phyloP scores from a whole-genome alignment of 2,797 vertebrate species.

The Phataginus tricuspis region DNA sequence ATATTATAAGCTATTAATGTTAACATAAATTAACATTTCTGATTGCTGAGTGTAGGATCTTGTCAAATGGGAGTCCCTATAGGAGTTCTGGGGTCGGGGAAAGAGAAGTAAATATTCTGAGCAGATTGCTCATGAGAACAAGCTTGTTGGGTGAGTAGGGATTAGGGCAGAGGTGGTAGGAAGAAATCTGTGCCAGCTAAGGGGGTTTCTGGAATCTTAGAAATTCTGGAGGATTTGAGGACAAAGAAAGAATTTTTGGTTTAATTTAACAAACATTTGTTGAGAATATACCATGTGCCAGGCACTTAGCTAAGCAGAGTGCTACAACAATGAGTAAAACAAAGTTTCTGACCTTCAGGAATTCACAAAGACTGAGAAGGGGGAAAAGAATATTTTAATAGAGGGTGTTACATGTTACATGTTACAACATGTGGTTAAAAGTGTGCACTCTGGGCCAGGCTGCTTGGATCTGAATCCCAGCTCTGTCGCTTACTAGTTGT shows the following conservation, averaged over 20 bases:
- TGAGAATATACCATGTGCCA: background rate
- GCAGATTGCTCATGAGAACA: background rate
- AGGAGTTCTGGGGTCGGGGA: background rate
- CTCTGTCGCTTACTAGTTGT: background rate
- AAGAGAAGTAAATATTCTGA: background rate
- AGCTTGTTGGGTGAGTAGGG: background rate
- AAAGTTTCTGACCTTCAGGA: background rate
- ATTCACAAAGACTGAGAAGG: background rate
- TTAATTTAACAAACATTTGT: background rate
- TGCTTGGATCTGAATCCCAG: background rate
- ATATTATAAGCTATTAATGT: background rate
- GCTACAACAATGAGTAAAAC: background rate
- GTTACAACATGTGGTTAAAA: too few relatives aligned
- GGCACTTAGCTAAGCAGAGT: background rate
- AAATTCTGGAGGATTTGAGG: background rate
- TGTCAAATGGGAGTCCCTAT: background rate
- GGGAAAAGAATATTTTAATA: background rate
- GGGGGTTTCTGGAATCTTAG: background rate
- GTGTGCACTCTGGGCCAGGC: background rate
- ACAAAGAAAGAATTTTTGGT: background rate
- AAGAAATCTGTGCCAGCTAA: background rate
- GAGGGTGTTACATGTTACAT: background rate
- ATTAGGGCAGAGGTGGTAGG: background rate
- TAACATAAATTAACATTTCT: background rate
- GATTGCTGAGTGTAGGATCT: background rate